phyloP scores from a whole-genome alignment of 2,888 invertebrate species.

The Gortyna flavago region DNA sequence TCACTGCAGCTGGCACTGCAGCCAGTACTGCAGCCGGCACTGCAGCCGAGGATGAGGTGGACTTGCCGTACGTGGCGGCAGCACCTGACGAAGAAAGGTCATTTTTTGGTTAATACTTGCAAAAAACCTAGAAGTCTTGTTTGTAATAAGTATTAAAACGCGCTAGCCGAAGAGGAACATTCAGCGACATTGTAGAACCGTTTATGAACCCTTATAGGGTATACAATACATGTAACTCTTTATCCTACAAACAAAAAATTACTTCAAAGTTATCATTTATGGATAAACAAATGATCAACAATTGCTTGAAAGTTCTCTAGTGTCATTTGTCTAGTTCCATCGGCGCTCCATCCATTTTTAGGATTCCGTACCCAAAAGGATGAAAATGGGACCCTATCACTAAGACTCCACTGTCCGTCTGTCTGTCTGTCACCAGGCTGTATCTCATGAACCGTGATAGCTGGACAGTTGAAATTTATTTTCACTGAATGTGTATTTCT shows the following conservation, averaged over 20 bases:
- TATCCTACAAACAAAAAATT: no score
- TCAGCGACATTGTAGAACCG: neutral
- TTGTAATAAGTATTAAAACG: neutral
- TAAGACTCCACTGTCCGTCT: no score
- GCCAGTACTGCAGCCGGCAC: slow-evolving; percentile 25
- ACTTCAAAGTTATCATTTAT: no score
- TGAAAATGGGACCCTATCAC: no score
- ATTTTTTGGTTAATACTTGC: neutral
- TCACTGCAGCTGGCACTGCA: neutral
- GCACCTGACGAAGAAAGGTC: slow-evolving; percentile 71
- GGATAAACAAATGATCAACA: no score
- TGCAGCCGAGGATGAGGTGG: slow-evolving; percentile 42
- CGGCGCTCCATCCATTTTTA: neutral
- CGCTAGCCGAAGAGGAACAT: neutral
- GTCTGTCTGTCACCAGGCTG: no score
- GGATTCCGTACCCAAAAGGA: no score
- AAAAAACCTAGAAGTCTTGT: neutral
- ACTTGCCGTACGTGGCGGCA: slow-evolving; percentile 79
- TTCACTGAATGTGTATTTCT: no score
- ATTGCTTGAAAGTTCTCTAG: neutral
- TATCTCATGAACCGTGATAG: no score
- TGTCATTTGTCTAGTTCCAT: neutral
- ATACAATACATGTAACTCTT: no score
- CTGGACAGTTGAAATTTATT: no score
- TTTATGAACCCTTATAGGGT: neutral